phyloP scores from a whole-genome alignment of 2,113 vertebrate species.

The Symphodus melops region DNA sequence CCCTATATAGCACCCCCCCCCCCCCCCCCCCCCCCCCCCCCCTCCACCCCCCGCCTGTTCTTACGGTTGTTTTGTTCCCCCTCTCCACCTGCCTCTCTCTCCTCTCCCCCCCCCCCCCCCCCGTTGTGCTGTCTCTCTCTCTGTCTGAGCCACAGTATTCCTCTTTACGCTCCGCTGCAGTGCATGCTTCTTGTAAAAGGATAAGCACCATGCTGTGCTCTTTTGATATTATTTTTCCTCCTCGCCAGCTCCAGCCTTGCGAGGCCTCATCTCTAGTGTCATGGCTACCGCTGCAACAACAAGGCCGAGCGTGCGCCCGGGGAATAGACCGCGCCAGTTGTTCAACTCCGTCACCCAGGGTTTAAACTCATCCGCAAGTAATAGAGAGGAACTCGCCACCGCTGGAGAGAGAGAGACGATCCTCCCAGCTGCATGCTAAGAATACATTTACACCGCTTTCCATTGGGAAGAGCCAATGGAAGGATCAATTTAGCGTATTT shows the following conservation, averaged over 20 bases:
- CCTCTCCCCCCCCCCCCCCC: too few species aligned
- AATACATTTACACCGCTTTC: slow-evolving; percentile 52
- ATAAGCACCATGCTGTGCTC: slow-evolving; percentile 75
- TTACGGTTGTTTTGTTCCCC: slow-evolving; percentile 61
- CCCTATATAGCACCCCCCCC: slow-evolving; percentile 44
- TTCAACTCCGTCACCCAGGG: slow-evolving; percentile 65
- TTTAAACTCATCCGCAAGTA: slow-evolving; percentile 61
- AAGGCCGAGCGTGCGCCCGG: slow-evolving; percentile 54
- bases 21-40: too few species aligned
- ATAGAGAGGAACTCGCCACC: slow-evolving; percentile 53
- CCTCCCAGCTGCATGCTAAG: slow-evolving; percentile 57
- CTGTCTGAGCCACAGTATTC: slow-evolving; percentile 60
- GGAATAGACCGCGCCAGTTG: slow-evolving; percentile 64
- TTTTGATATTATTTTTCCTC: slow-evolving; percentile 78
- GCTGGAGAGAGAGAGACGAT: slow-evolving; percentile 62
- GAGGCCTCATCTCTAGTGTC: slow-evolving; percentile 71
- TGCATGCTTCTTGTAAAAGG: slow-evolving; percentile 73
- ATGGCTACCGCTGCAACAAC: slow-evolving; percentile 67
- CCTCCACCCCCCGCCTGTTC: slow-evolving; percentile 48
- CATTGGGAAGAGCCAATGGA: slow-evolving; percentile 15
- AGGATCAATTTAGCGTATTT: slow-evolving; percentile 39
- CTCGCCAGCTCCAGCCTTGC: slow-evolving; percentile 60
- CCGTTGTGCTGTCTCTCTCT: slow-evolving; percentile 65
- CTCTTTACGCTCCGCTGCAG: slow-evolving; percentile 68
- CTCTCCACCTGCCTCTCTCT: slow-evolving; percentile 59